Evolutionary conservation across 2,888 invertebrate species (phyloP).

Genomic region (Athripsodes cinereus): DNA sequence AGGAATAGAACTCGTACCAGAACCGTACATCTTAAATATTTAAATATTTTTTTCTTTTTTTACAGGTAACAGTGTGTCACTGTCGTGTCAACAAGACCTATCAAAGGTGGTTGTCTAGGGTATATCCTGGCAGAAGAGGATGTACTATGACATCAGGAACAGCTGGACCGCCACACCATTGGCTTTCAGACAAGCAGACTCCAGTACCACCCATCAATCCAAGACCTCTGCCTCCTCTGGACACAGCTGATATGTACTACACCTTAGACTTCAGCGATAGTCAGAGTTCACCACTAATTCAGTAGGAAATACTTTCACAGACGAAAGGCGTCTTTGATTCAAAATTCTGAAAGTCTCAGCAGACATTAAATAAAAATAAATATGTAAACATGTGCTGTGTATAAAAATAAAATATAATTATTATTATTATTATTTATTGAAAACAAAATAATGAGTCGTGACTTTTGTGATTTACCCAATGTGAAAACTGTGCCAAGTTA

Average conservation of each 20-base stretch:
- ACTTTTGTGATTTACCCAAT: no score
- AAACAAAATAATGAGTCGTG: no score
- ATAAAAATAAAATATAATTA: no score
- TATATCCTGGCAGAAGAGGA: conserved; percentile 46
- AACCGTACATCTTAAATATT: background rate
- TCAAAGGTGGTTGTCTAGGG: conserved; percentile 55
- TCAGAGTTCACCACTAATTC: conserved; percentile 68
- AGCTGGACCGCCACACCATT: conserved; percentile 46
- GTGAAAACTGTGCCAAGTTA: no score
- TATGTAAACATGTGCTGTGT: no score
- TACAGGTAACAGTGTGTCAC: conserved; percentile 68
- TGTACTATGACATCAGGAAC: conserved; percentile 32
- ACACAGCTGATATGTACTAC: conserved; percentile 71
- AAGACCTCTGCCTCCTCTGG: conserved; percentile 51
- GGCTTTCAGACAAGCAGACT: conserved; percentile 54
- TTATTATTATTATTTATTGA: no score
- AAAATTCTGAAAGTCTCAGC: background rate
- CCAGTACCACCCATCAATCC: conserved; percentile 28
- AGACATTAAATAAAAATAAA: background rate
- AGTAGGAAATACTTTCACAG: conserved; percentile 43
- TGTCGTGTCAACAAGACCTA: conserved; percentile 75
- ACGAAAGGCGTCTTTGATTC: background rate
- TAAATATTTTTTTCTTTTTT: background rate
- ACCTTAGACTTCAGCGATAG: conserved; percentile 73
- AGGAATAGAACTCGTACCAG: background rate